Conservation (phyloP, 2,113 vertebrate genomes). For the Galemys pyrenaicus region DNA sequence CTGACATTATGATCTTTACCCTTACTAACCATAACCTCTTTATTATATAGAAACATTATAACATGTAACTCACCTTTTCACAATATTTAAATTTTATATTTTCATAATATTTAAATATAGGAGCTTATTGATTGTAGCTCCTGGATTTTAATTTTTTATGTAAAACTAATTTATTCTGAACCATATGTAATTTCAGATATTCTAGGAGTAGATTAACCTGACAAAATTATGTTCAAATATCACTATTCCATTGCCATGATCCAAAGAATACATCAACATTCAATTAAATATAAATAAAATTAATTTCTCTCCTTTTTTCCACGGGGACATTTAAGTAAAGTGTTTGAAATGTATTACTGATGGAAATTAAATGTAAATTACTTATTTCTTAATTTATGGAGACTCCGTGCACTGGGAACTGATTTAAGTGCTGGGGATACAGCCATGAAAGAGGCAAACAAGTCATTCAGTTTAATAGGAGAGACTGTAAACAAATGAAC, state of each 20-base stretch:
- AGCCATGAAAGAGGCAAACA: accelerated
- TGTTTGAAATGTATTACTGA: conserved; percentile 18
- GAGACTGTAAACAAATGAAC: background rate
- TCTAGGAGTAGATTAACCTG: conserved; percentile 26
- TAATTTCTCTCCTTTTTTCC: conserved; percentile 35
- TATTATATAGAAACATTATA: background rate
- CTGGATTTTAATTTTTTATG: conserved; percentile 39
- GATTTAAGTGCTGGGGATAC: background rate
- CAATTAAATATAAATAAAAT: conserved; percentile 62
- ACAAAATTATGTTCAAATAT: conserved; percentile 43
- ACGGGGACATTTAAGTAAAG: conserved; percentile 30
- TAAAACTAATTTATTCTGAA: conserved; percentile 61
- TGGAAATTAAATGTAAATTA: conserved; percentile 54
- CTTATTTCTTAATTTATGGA: conserved; percentile 41
- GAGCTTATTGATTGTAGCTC: conserved; percentile 1
- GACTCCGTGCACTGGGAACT: background rate
- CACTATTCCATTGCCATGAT: background rate
- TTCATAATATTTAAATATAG: conserved; percentile 63
- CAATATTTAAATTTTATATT: conserved; percentile 58
- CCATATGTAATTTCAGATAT: conserved; percentile 61
- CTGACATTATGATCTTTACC: background rate
- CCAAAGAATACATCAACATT: conserved; percentile 55
- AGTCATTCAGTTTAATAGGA: background rate
- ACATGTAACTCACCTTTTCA: conserved; percentile 44
- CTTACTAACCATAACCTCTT: conserved; percentile 3